These are phyloP conservation scores for Eleutherodactylus coqui DNA, from an alignment of 2,797 vertebrate genomes.

Conservation along the genomic window DNA sequence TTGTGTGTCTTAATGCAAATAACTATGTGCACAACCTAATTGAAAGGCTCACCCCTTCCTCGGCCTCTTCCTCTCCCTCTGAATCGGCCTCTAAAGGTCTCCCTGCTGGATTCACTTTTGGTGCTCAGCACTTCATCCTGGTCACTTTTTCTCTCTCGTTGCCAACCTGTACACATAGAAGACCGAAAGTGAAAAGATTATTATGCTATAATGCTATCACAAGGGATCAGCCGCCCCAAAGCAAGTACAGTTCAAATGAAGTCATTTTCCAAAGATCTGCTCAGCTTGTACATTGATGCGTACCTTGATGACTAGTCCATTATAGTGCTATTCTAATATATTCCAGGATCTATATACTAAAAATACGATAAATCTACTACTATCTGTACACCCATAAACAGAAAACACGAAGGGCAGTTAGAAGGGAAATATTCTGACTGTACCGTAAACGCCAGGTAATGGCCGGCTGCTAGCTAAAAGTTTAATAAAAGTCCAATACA, in stretches of 20 bases:
- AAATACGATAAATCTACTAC: too few relatives aligned
- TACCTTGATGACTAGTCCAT: too few relatives aligned
- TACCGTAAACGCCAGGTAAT: too few relatives aligned
- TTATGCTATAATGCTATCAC: neutral
- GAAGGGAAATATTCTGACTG: too few relatives aligned
- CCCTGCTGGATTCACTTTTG: slow-evolving; percentile 83
- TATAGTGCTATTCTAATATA: too few relatives aligned
- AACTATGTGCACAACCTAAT: neutral
- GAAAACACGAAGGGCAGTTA: too few relatives aligned
- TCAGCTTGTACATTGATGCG: too few relatives aligned
- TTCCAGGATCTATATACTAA: too few relatives aligned
- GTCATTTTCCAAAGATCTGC: too few relatives aligned
- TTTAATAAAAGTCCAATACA: too few relatives aligned
- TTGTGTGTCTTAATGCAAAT: neutral
- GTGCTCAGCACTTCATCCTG: slow-evolving; percentile 81
- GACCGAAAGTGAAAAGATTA: neutral
- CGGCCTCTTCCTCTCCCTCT: slow-evolving; percentile 87
- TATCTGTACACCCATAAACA: too few relatives aligned
- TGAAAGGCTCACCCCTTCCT: slow-evolving; percentile 79
- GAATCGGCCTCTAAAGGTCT: slow-evolving; percentile 81
- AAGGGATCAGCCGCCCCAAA: neutral
- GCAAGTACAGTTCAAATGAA: neutral
- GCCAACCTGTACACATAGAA: slow-evolving; percentile 79
- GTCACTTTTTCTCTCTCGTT: slow-evolving; percentile 82
- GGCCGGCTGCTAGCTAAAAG: too few relatives aligned